Evolutionary conservation across 2,797 vertebrate genomes (phyloP).

Genomic region (Brotogeris chrysoptera): DNA sequence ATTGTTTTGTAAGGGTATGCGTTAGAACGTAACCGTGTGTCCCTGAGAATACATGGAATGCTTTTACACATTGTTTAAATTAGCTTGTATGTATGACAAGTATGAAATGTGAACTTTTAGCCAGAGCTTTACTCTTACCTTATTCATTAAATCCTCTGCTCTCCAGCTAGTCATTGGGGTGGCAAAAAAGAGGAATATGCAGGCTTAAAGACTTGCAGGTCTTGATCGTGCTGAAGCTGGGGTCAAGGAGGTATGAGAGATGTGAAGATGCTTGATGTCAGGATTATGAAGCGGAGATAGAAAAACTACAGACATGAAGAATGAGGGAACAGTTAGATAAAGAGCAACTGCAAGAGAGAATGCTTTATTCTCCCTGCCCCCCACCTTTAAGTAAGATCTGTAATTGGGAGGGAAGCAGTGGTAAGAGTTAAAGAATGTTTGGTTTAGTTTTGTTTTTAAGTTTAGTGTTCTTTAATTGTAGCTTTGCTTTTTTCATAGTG

Average conservation of each 20-base stretch:
- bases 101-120: neutral
- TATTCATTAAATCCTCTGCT: neutral
- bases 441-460: conserved; percentile 31
- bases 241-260: neutral
- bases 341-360: neutral
- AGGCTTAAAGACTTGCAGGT: neutral
- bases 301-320: neutral
- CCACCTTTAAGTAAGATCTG: neutral
- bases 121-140: neutral
- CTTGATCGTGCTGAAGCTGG: neutral
- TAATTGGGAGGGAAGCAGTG: neutral
- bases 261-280: neutral
- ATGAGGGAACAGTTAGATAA: neutral
- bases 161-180: neutral
- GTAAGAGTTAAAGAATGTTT: neutral
- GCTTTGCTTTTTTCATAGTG: neutral
- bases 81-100: neutral
- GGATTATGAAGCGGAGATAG: neutral
- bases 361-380: neutral
- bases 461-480: neutral
- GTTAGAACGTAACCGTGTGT: neutral
- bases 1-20: neutral
- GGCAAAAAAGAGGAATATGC: neutral
- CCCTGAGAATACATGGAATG: neutral
- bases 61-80: neutral